Percentiles rank a stretch among this genome's conserved stretches.
phyloP scores from a whole-genome alignment of 2,113 vertebrate species.

The Blennius ocellaris region DNA sequence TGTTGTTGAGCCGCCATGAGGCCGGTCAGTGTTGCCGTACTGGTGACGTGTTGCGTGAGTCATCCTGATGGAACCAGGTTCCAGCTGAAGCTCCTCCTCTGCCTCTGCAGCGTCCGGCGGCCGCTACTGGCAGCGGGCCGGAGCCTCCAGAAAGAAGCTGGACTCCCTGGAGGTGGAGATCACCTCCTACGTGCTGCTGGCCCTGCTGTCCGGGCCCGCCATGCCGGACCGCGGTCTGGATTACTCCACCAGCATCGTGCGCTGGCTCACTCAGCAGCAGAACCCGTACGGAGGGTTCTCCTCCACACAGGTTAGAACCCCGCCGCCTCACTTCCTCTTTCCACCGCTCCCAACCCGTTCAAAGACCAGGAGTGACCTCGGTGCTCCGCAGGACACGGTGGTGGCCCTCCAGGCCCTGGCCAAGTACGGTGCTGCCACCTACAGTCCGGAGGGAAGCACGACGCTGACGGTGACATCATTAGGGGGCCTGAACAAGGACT shows the following conservation, averaged over 20 bases:
- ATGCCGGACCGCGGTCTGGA: slow-evolving; percentile 68
- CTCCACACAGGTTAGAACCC: slow-evolving; percentile 89
- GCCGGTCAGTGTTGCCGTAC: too few species aligned
- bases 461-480: slow-evolving; percentile 79
- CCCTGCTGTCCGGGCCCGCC: slow-evolving; percentile 78
- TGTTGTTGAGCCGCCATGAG: too few species aligned
- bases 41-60: too few species aligned
- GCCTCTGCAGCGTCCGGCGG: slow-evolving; percentile 60
- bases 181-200: slow-evolving; percentile 85
- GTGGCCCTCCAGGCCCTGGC: slow-evolving; percentile 91
- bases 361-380: neutral
- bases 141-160: slow-evolving; percentile 44
- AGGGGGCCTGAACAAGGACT: slow-evolving; percentile 74
- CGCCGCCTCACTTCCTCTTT: too few species aligned
- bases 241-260: slow-evolving; percentile 80
- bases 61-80: too few species aligned
- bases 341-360: too few species aligned
- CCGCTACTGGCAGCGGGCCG: slow-evolving; percentile 73
- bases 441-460: slow-evolving; percentile 56
- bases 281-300: slow-evolving; percentile 89
- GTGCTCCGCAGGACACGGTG: slow-evolving; percentile 85
- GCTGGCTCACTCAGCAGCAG: slow-evolving; percentile 87
- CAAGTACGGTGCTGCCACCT: slow-evolving; percentile 82
- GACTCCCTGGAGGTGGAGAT: slow-evolving; percentile 86
- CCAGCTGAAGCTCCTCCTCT: neutral